Percentiles rank a stretch among this genome's conserved stretches.
Conservation (phyloP, 2,888 invertebrate species). For the Podotricha telesiphe region DNA sequence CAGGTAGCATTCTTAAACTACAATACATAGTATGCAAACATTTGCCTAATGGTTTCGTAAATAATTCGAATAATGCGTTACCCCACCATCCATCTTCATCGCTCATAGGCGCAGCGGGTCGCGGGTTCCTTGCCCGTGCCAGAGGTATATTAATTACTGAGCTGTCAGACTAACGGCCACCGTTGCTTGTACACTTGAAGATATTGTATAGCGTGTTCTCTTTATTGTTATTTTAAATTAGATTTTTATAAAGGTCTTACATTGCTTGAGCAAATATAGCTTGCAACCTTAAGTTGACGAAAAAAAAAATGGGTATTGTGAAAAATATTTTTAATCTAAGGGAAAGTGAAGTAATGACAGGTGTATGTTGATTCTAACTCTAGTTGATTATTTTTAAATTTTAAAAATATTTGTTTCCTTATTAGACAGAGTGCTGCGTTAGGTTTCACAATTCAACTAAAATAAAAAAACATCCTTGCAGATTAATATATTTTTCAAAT, state of each 20-base stretch:
- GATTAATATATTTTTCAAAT: too few species aligned
- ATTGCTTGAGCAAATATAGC: background rate
- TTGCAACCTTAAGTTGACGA: background rate
- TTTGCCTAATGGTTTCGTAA: conserved; percentile 23
- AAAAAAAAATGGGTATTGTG: too few species aligned
- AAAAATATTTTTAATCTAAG: too few species aligned
- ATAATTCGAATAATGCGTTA: conserved; percentile 31
- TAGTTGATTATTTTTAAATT: too few species aligned
- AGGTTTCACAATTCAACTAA: too few species aligned
- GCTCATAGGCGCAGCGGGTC: conserved; percentile 48
- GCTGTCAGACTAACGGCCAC: conserved; percentile 43
- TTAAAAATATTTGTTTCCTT: too few species aligned
- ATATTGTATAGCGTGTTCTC: conserved; percentile 24
- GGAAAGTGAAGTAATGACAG: too few species aligned
- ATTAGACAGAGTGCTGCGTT: too few species aligned
- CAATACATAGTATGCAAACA: conserved; percentile 2
- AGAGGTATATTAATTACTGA: conserved; percentile 59
- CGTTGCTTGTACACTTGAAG: conserved; percentile 28
- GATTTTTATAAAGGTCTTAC: background rate
- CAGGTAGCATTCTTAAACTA: too few species aligned
- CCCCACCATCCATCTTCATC: conserved; percentile 34
- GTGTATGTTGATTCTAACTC: too few species aligned
- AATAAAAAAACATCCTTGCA: too few species aligned
- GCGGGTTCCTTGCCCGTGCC: conserved; percentile 53
- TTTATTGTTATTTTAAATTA: background rate